These are phyloP conservation scores for Rhagonycha lutea DNA, from an alignment of 2,888 invertebrate genomes.

Conservation along the genomic window DNA sequence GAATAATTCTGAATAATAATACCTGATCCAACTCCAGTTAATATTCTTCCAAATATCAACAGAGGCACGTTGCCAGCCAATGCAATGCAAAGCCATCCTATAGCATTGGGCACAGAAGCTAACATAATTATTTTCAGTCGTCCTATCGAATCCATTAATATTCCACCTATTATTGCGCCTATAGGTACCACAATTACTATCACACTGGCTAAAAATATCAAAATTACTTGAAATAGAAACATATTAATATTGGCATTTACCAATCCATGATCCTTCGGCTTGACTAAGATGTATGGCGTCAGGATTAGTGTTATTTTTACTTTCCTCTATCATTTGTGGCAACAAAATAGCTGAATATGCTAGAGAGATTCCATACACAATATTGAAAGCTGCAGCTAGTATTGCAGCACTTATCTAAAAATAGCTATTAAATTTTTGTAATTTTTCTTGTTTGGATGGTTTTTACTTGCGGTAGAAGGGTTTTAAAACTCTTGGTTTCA, in stretches of 20 bases:
- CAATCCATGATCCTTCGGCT: constrained; percentile 59
- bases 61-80: constrained; percentile 55
- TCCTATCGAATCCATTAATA: constrained; percentile 61
- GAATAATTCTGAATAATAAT: constrained; percentile 15
- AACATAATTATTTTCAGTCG: constrained; percentile 60
- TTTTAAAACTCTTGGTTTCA: constrained; percentile 51
- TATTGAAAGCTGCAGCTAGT: constrained; percentile 59
- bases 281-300: constrained; percentile 42
- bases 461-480: constrained; percentile 56
- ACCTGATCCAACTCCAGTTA: constrained; percentile 60
- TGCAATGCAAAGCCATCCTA: constrained; percentile 61
- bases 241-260: constrained; percentile 45
- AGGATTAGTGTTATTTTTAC: constrained; percentile 41
- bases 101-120: constrained; percentile 57
- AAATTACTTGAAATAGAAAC: background rate
- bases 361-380: constrained; percentile 61
- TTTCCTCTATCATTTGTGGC: constrained; percentile 55
- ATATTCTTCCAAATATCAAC: constrained; percentile 57
- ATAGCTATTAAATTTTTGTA: background rate
- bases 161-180: constrained; percentile 58
- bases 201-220: constrained; percentile 56
- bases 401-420: constrained; percentile 58
- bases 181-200: constrained; percentile 59
- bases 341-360: constrained; percentile 62
- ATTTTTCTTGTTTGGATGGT: background rate